Base-by-base conservation (phyloP, 2,888 invertebrate species). In the Zygaena filipendulae region DNA sequence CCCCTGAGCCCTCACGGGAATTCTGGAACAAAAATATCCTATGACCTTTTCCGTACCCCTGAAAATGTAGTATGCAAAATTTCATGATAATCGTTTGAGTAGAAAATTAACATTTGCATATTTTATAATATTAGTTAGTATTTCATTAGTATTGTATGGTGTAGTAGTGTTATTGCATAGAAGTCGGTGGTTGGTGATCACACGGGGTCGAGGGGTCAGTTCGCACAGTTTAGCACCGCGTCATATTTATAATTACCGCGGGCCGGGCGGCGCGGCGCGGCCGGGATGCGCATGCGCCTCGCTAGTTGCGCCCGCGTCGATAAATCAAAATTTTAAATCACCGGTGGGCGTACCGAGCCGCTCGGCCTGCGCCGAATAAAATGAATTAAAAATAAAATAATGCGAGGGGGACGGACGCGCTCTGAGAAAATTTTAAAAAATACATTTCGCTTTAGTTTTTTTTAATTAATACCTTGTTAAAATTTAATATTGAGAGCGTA, bases 401-500 rank as follows among this genome's bases (percentile, higher is more conserved):
- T 43, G 44, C 60, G 57, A 66, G 69, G 68, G 67, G 68, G 66
- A 63, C 57, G 64, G 49, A 55, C 61, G 59, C 62, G 67, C 59
- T 70, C 71, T 75, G 75, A 75, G 75, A 75, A 77, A 74, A 75
- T 68, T 74, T 66, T 67, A n/a, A n/a, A n/a, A n/a, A 75, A 74
- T 58, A 69, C 64, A 70, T 74, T 77, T 75, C 69, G 77, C 77
- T 75, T 79, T 75, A 72, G 66, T 77, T 77, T 79, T 79, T n/a
- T 77, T 79, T 75, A 77, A 77, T 79, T 79, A 75, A 77, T 79
- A 77, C 79, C 79, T 79, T 79, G 79, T 79, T 79, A 79, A 79
- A 77, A 74, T 77, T 77, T 77, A 75, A 79, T 79, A 77, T 77
- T 68, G 75, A 74, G 71, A 64, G 67, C 74, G 67, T 61, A 72